Percentiles rank a stretch among this genome's conserved stretches.
These are phyloP conservation scores for Tautogolabrus adspersus DNA, from an alignment of 2,113 vertebrate genomes.

Conservation along the genomic window DNA sequence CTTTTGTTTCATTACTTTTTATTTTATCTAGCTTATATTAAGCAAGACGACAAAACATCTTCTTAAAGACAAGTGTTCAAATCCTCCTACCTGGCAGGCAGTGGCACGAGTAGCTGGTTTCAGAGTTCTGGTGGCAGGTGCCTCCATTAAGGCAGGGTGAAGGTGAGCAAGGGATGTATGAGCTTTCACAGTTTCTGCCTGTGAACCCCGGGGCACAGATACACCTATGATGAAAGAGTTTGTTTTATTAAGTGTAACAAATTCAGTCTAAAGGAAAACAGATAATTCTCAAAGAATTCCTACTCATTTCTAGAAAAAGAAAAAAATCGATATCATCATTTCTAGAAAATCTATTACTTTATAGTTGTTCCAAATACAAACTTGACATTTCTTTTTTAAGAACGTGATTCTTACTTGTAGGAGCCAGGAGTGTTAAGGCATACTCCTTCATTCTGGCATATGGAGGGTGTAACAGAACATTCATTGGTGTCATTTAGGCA, in stretches of 20 bases:
- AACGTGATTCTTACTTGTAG: constrained; percentile 76
- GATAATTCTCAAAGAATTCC: neutral
- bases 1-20: neutral
- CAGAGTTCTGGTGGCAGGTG: constrained; percentile 89
- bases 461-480: constrained; percentile 76
- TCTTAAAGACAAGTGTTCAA: neutral
- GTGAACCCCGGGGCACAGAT: constrained; percentile 87
- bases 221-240: constrained; percentile 76
- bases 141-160: constrained; percentile 93
- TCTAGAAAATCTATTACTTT: neutral
- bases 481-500: constrained; percentile 92
- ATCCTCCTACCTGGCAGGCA: constrained; percentile 90
- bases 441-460: constrained; percentile 86
- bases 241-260: neutral
- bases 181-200: constrained; percentile 88
- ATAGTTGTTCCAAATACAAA: neutral
- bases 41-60: neutral
- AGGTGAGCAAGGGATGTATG: constrained; percentile 88
- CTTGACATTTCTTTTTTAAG: neutral
- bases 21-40: neutral
- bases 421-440: constrained; percentile 89
- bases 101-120: constrained; percentile 91
- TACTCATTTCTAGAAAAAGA: too few relatives aligned
- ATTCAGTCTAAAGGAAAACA: neutral
- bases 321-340: too few relatives aligned